Conservation (phyloP, 2,888 invertebrate species). For the Bursaphelenchus okinawaensis region DNA sequence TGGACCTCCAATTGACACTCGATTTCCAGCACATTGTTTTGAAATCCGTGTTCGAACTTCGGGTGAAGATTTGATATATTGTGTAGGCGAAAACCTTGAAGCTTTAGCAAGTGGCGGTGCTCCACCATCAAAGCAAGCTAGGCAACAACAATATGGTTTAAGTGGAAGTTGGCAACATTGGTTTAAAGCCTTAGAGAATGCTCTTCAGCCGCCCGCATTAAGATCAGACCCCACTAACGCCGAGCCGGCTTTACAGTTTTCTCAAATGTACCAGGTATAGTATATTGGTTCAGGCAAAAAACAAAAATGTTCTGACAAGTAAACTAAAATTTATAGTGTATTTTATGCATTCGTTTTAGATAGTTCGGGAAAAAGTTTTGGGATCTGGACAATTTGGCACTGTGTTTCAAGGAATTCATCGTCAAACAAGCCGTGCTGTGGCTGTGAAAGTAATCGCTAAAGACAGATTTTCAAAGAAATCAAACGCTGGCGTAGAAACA, state of each 20-base stretch:
- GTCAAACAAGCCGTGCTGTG: slow-evolving; percentile 52
- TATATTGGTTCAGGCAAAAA: no score
- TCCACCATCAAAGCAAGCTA: slow-evolving; percentile 20
- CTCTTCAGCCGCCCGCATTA: slow-evolving; percentile 41
- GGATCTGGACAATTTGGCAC: slow-evolving; percentile 99
- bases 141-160: slow-evolving; percentile 9
- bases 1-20: slow-evolving; percentile 45
- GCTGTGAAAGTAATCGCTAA: slow-evolving; percentile 57
- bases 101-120: slow-evolving; percentile 13
- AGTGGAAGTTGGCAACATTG: slow-evolving; percentile 10
- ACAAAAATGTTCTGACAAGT: no score
- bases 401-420: slow-evolving; percentile 77
- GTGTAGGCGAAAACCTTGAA: slow-evolving; percentile 56
- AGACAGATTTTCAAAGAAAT: slow-evolving; percentile 52
- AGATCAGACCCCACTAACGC: slow-evolving; percentile 41
- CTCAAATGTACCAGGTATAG: slow-evolving; percentile 55
- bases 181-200: slow-evolving; percentile 31
- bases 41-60: slow-evolving; percentile 48
- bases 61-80: slow-evolving; percentile 37
- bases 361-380: slow-evolving; percentile 82
- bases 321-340: neutral
- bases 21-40: slow-evolving; percentile 56
- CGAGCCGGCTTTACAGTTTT: slow-evolving; percentile 54
- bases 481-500: slow-evolving; percentile 47
- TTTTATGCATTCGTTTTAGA: slow-evolving; percentile 19